Evolutionary conservation across 2,797 vertebrate genomes (phyloP).

Genomic region (Balearica regulorum): DNA sequence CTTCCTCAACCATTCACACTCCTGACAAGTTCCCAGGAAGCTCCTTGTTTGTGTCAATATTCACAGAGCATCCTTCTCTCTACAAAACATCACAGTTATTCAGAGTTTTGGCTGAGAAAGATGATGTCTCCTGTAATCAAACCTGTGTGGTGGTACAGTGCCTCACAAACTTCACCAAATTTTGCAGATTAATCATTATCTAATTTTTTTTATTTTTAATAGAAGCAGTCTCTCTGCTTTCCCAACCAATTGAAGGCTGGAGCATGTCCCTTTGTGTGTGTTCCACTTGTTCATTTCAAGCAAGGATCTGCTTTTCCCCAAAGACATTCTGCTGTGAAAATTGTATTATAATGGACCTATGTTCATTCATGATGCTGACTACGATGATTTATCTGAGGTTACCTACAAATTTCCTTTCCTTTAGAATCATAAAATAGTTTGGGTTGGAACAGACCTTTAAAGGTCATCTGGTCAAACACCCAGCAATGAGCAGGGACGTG

Average conservation of each 20-base stretch:
- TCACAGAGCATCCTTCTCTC: not conserved
- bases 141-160: not conserved
- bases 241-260: not conserved
- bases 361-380: not conserved
- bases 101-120: not conserved
- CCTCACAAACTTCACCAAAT: not conserved
- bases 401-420: not conserved
- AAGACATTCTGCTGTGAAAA: conserved; percentile 21
- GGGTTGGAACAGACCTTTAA: too few relatives aligned
- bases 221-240: not conserved
- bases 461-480: too few relatives aligned
- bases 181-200: not conserved
- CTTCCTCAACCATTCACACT: not conserved
- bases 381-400: not conserved
- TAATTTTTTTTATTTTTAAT: not conserved
- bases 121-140: not conserved
- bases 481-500: too few relatives aligned
- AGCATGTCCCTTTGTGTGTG: not conserved
- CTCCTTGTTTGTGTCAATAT: not conserved
- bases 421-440: not conserved
- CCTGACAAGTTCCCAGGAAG: not conserved
- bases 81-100: not conserved
- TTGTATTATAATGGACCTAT: not conserved
- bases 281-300: not conserved
- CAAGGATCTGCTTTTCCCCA: not conserved